A percentile compares a stretch with the other conserved stretches of the same genome.
These are phyloP conservation scores for Margaritifera margaritifera DNA, from an alignment of 2,888 invertebrate genomes.

Conservation along the genomic window DNA sequence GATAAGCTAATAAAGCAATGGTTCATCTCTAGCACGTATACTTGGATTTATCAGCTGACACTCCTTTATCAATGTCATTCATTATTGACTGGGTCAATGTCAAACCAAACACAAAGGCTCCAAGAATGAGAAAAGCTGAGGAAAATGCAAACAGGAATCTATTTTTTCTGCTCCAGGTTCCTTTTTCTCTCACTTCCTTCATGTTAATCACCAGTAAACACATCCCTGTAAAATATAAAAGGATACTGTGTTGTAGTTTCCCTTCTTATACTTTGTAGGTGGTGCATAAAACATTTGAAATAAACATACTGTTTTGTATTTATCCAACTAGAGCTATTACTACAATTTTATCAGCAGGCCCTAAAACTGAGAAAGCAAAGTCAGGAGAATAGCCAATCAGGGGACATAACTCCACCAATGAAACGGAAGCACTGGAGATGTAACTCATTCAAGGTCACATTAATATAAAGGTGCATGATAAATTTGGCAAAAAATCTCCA, in stretches of 20 bases:
- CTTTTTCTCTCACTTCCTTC: slow-evolving; percentile 29
- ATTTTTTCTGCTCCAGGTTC: slow-evolving; percentile 32
- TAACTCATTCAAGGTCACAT: no score
- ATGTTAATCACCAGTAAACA: slow-evolving; percentile 64
- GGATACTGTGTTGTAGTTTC: neutral
- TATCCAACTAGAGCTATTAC: neutral
- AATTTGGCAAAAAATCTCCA: no score
- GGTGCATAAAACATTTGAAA: neutral
- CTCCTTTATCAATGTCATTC: slow-evolving; percentile 49
- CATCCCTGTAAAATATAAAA: slow-evolving; percentile 60
- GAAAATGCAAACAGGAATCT: slow-evolving; percentile 48
- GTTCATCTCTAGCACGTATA: slow-evolving; percentile 41
- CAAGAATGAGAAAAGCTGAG: slow-evolving; percentile 62
- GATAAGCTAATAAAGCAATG: no score
- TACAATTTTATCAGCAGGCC: neutral
- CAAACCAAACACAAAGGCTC: slow-evolving; percentile 71
- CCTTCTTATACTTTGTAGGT: neutral
- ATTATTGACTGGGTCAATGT: slow-evolving; percentile 67
- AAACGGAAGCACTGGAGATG: no score
- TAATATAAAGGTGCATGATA: no score
- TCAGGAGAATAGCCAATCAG: no score
- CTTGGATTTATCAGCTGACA: slow-evolving; percentile 56
- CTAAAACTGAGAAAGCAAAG: no score
- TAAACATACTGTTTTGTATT: neutral
- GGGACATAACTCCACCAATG: no score